A percentile compares a stretch with the other conserved stretches of the same genome.
phyloP scores from a whole-genome alignment of 2,888 invertebrate species.

The Hyles lineata region DNA sequence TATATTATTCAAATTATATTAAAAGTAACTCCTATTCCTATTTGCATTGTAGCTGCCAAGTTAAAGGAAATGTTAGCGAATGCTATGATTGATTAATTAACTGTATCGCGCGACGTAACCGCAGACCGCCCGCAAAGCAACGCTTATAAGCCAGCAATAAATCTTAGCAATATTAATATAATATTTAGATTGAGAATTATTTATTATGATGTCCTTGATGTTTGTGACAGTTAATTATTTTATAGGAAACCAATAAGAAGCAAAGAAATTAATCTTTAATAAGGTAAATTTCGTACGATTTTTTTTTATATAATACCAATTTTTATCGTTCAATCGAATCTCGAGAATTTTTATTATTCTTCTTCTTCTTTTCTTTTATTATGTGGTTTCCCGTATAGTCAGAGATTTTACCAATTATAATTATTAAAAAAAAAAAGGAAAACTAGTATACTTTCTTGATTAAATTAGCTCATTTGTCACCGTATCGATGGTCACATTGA shows the following conservation, averaged over 20 bases:
- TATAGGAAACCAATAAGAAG: too few species aligned
- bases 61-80: conserved; percentile 3
- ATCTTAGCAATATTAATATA: conserved; percentile 3
- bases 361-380: background rate
- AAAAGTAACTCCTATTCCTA: background rate
- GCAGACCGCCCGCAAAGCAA: conserved; percentile 17
- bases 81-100: conserved; percentile 21
- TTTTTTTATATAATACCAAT: too few species aligned
- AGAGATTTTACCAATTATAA: too few species aligned
- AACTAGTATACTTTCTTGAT: too few species aligned
- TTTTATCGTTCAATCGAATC: too few species aligned
- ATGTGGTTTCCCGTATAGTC: too few species aligned
- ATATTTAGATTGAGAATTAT: background rate
- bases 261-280: too few species aligned
- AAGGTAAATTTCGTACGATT: too few species aligned
- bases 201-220: background rate
- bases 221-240: background rate
- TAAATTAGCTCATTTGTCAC: too few species aligned
- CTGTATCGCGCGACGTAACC: conserved; percentile 12
- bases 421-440: too few species aligned
- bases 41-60: conserved; percentile 14
- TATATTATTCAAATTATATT: background rate
- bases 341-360: too few species aligned
- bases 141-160: conserved; percentile 13
- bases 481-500: too few species aligned